Base-by-base conservation (phyloP, 2,797 vertebrate species). In the Falco biarmicus region DNA sequence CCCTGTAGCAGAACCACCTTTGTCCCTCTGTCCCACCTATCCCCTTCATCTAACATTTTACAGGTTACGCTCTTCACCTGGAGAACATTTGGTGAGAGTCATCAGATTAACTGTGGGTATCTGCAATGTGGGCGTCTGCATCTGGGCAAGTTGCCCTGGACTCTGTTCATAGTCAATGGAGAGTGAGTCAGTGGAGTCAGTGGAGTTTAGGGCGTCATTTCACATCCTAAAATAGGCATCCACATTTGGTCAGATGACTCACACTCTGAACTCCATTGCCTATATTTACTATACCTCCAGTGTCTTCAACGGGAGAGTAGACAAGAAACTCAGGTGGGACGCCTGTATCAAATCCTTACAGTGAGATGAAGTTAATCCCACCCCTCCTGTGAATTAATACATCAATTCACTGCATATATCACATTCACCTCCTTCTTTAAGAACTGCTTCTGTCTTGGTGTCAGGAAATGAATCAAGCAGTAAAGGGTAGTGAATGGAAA, bases 161-260 rank as follows among this genome's bases (percentile, higher is more conserved):
- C n/a, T 66, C 34, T 87, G 25, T 45, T 93, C 75, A 6, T 31
- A 93, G 66, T 93, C 95, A 91, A 85, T 92, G 91, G 75, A 91
- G 61, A 63, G 53, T 95, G 95, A 97, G 60, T 96, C 96, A 97
- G 75, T 60, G 77, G 84, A 93, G 81, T 68, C 92, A 91, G 15
- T 87, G 89, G 71, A 92, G 87, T 48, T 87, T 7, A 31, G 86
- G 81, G 22, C 1, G 1, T 91, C 84, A 94, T 93, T 95, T 93
- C 61, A 45, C 31, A 45, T 87, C 87, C 84, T 83, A 61, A 93
- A 97, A 92, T 80, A 95, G 45, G 32, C 73, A 45, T 73, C 90
- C n/a, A 18, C 28, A 17, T 91, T 92, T 95, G 90, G 60, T 64
- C 89, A 77, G 48, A 87, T 96, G 93, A 95, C 48, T 95, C 95